These are phyloP conservation scores for Drosophila neoperkinsi DNA, from an alignment of 2,888 invertebrate genomes.

Conservation along the genomic window DNA sequence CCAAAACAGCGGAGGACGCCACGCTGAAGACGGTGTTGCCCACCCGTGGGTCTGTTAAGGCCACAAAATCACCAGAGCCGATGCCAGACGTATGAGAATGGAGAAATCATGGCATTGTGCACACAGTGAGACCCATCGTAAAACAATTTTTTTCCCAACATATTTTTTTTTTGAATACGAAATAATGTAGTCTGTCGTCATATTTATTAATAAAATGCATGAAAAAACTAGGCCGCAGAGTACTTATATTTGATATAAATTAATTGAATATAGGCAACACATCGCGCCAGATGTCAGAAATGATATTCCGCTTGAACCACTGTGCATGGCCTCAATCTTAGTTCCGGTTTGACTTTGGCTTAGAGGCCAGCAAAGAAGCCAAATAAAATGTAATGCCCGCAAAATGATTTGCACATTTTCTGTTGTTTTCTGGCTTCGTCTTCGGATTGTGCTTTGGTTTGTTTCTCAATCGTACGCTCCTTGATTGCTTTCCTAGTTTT, in stretches of 20 bases:
- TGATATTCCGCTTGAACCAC: constrained; percentile 2
- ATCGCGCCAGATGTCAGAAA: not conserved
- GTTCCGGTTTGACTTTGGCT: constrained; percentile 29
- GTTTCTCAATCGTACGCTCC: constrained; percentile 65
- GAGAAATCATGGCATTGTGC: not conserved
- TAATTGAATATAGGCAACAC: not conserved
- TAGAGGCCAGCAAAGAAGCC: constrained; percentile 30
- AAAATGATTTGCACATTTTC: constrained; percentile 68
- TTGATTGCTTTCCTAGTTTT: constrained; percentile 69
- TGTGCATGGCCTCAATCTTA: constrained; percentile 19
- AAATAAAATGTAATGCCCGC: constrained; percentile 65
- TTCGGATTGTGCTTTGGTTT: constrained; percentile 47
- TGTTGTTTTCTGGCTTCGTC: constrained; percentile 22
- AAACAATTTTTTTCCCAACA: not conserved
- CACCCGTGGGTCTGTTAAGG: constrained; percentile 38
- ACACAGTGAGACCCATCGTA: constrained; percentile 39
- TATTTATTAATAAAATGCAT: constrained; percentile 25
- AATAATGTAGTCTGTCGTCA: constrained; percentile 1
- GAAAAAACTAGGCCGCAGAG: not conserved
- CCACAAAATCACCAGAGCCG: constrained; percentile 33
- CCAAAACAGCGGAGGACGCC: constrained; percentile 56
- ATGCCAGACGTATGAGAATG: constrained; percentile 35
- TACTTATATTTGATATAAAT: not conserved
- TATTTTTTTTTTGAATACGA: constrained; percentile 3
- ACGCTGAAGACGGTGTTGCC: constrained; percentile 47